Evolutionary conservation across 2,888 invertebrate genomes (phyloP), one percentile per base, ranked within the genome.

Genomic region (Argynnis bischoffii): DNA sequence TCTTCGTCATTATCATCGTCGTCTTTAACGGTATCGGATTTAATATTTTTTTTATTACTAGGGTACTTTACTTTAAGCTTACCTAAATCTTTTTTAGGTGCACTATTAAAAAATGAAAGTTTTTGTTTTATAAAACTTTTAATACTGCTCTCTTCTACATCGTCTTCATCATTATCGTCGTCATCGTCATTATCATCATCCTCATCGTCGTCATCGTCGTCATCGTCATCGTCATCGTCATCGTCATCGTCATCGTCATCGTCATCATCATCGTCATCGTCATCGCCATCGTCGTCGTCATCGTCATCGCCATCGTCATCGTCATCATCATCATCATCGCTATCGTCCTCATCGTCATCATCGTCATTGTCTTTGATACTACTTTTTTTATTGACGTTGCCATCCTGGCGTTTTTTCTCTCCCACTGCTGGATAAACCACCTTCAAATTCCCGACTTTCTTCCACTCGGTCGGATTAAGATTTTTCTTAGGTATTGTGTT

Each of bases 121-220:
- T 63, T 69, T 16, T 72, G 51, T 41, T 59, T 69, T 47, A 72
- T 57, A n/a, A 47, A 72, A 51, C 54, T 66, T 64, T 65, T 60
- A 4, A 72, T 21, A 55, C 61, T 82, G 5, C 87, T 88, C 64
- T 90, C 89, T 65, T 93, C 87, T 21, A 92, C 89, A 47, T 92
- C 82, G 61, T 86, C 83, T 48, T 87, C 81, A 57, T 85, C 82
- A 55, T 87, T 86, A 26, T 93, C 89, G 60, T 90, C 89, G 61
- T 93, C 90, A 56, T 91, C 88, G 0, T 88, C 88, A 60, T 90
- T 89, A 61, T 93, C 86, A 21, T n/a, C n/a, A n/a, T n/a, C 86
- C 26, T 93, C 89, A 46, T 92, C 82, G 56, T 86, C 83, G 50
- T 87, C 88, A 64, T 91, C 90, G 63, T 93, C 86, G 21, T 93